These are phyloP conservation scores for Aphaenogaster rudis DNA, from an alignment of 1,140 invertebrate genomes.

Conservation along the genomic window DNA sequence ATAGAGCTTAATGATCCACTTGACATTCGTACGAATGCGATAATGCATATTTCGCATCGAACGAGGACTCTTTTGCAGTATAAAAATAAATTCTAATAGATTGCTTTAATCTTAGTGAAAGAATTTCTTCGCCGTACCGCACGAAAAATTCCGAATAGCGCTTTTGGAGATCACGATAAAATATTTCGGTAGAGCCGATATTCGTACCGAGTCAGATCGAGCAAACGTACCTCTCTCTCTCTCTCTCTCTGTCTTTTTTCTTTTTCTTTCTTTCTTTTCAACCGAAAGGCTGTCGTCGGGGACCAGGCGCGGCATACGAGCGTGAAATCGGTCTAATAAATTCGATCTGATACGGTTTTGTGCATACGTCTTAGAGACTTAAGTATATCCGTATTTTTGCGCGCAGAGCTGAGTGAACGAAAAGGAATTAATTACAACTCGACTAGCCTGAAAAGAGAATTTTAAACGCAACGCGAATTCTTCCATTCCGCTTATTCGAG, in stretches of 20 bases:
- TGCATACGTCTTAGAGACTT: slow-evolving; percentile 58
- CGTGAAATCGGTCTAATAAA: slow-evolving; percentile 46
- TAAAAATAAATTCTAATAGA: slow-evolving; percentile 65
- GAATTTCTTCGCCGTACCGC: slow-evolving; percentile 19
- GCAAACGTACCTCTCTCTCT: not conserved
- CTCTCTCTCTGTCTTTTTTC: not conserved
- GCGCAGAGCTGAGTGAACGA: slow-evolving; percentile 47
- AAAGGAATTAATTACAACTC: slow-evolving; percentile 38
- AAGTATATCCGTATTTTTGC: slow-evolving; percentile 41
- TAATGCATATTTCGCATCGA: slow-evolving; percentile 33
- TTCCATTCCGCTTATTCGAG: not conserved
- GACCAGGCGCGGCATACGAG: slow-evolving; percentile 45
- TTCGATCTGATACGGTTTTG: slow-evolving; percentile 63
- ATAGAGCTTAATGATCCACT: slow-evolving; percentile 19
- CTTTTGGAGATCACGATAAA: slow-evolving; percentile 34
- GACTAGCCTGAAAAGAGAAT: slow-evolving; percentile 1
- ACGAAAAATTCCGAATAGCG: slow-evolving; percentile 43
- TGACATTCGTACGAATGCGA: slow-evolving; percentile 45
- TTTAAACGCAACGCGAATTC: not conserved
- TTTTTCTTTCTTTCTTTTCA: slow-evolving; percentile 59
- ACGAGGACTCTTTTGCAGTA: slow-evolving; percentile 37
- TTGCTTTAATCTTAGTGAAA: slow-evolving; percentile 56
- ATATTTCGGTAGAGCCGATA: slow-evolving; percentile 33
- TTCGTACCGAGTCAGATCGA: slow-evolving; percentile 23
- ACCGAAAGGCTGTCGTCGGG: slow-evolving; percentile 59